Base-by-base conservation (phyloP, 1,140 invertebrate genomes). In the Archegozetes longisetosus region DNA sequence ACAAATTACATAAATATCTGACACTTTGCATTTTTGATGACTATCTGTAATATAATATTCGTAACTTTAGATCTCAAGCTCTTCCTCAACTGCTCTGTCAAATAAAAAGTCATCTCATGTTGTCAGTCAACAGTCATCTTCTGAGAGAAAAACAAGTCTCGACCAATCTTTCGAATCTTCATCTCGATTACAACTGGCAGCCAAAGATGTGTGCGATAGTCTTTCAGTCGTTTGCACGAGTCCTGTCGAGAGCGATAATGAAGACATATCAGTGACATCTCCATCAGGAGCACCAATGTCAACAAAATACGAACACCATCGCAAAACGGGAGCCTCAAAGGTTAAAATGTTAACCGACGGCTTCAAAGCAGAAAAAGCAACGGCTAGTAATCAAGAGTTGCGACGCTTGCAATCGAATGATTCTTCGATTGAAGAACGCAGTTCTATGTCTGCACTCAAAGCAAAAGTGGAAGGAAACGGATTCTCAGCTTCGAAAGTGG, bases 341-440 rank as follows among this genome's bases (percentile, higher is more conserved):
- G 40, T 59, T 25, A 63, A 64, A 27, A 80, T 85, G 12, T 78
- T 85, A n/a, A 82, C 82, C 48, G 85, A 88, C 68, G 83, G 82
- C 53, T 85, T 82, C 68, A 87, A 83, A 72, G 80, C 84, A 3
- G 86, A 88, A 65, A 82, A 66, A 74, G 74, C 68, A 71, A 77
- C 76, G 1, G 78, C 83, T n/a, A 86, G 87, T 68, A 80, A 80
- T 22, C 82, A 84, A 4, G 83, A 86, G 71, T 80, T 82, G 77
- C 82, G 84, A 69, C 79, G 81, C 22, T 68, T 90, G 51, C 83
- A 88, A 66, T 76, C 86, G 6, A 83, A 82, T 1, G 85, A 88
- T 66, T 71, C 88, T 49, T 84, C 81, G 32, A 89, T 86, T 70
- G 81, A 85, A 68, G 83, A 85, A 69, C 80, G 82, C 55, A 79